Percentiles rank a stretch among this genome's conserved stretches.
Evolutionary conservation across 2,113 vertebrate species (phyloP).

Genomic region (Ranitomeya variabilis): DNA sequence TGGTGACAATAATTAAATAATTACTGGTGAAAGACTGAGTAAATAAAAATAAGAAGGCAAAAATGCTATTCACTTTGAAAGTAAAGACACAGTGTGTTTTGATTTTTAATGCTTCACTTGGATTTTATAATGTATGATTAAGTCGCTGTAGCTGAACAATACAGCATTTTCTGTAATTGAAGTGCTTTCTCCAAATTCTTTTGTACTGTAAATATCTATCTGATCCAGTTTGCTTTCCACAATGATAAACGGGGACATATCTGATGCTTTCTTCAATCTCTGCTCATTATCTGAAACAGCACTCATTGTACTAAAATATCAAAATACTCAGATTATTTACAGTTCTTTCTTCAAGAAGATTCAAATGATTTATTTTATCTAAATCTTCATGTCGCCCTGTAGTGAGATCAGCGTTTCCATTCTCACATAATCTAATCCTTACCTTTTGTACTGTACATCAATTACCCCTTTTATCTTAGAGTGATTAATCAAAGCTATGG

Average conservation of each 20-base stretch:
- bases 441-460: conserved; percentile 7
- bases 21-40: not conserved
- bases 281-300: not conserved
- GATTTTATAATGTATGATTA: not conserved
- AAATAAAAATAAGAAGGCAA: not conserved
- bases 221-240: not conserved
- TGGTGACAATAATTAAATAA: not conserved
- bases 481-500: conserved; percentile 15
- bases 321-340: not conserved
- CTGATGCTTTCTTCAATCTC: not conserved
- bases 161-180: not conserved
- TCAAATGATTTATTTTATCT: not conserved
- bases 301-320: not conserved
- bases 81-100: not conserved
- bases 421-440: not conserved
- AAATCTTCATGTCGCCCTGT: not conserved
- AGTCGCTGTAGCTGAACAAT: not conserved
- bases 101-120: not conserved
- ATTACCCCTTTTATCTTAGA: conserved; percentile 3
- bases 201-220: not conserved
- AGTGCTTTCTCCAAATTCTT: not conserved
- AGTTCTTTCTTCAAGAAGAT: not conserved
- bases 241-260: not conserved
- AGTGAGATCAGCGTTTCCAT: not conserved
- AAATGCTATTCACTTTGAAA: not conserved